Evolutionary conservation across 1,140 invertebrate species (phyloP), one percentile per base, ranked within the genome.

Genomic region (Ganaspis sp.): DNA sequence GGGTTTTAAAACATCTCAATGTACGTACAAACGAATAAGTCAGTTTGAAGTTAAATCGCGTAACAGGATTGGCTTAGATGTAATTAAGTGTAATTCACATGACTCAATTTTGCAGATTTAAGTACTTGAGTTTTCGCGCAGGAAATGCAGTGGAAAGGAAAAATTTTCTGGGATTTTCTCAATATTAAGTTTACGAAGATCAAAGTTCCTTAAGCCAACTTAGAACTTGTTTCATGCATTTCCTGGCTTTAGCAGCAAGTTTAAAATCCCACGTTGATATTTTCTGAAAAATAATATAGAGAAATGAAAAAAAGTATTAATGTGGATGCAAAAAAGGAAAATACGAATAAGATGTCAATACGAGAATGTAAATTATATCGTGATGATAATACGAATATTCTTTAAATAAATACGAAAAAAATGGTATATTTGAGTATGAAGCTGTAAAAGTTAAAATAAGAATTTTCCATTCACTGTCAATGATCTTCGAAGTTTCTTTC

Each of bases 21-120:
- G n/a, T n/a, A n/a, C n/a, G n/a, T n/a, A n/a, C n/a, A n/a, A n/a
- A n/a, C 45, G 72, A 53, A 75, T 45, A 70, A 11, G 4, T 17
- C 40, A 64, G 23, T 29, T 26, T 29, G 11, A 26, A 64, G 26
- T 3, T 29, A 40, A 45, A 78, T 69, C 42, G 29, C 54, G 40
- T 69, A 69, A 74, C 23, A 64, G 23, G 70, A 17, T 37, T 29
- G 5, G 64, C 42, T 69, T 23, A 23, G 69, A 15, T 73, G 69
- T 37, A 79, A 72, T 82, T 71, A 79, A 77, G 74, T 34, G 69
- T 70, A 74, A 77, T 80, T 73, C 70, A 79, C 54, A 54, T 74
- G 72, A 75, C 72, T 75, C 73, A 76, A 79, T 73, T 72, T 64
- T 72, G 12, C 45, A 72, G 70, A 23, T 21, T 71, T 21, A 40